phyloP scores from a whole-genome alignment of 53 echinoderm and acorn worm genomes.

The Crossaster papposus region DNA sequence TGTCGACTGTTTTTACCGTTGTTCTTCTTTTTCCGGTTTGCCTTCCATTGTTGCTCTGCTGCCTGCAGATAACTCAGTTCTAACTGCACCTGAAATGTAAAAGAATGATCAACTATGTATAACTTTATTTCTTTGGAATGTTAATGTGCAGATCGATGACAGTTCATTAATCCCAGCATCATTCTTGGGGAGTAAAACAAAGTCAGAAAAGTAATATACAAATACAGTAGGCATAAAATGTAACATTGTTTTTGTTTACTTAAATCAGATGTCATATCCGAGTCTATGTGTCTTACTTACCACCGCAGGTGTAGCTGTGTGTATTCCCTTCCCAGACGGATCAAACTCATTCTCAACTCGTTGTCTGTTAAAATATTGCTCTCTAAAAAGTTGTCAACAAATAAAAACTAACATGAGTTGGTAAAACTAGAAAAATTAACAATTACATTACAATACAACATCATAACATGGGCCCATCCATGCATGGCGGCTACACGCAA shows the following conservation, averaged over 20 bases:
- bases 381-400: constrained; percentile 7
- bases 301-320: constrained; percentile 65
- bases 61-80: constrained; percentile 68
- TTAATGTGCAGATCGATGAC: neutral
- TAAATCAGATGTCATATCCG: neutral
- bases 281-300: constrained; percentile 21
- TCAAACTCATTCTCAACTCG: constrained; percentile 74
- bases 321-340: constrained; percentile 67
- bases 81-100: constrained; percentile 37
- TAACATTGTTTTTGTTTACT: neutral
- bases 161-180: no score
- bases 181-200: no score
- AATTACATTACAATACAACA: no score
- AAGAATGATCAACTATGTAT: no score
- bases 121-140: no score
- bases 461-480: neutral
- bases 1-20: neutral
- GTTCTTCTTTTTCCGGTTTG: constrained; percentile 1
- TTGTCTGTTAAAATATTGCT: constrained; percentile 68
- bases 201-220: no score
- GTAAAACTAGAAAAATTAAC: no score
- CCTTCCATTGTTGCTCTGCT: constrained; percentile 55
- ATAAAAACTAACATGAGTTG: neutral
- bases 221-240: no score
- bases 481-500: neutral